phyloP scores from a whole-genome alignment of 2,113 vertebrate species.

The Hydropotes inermis region DNA sequence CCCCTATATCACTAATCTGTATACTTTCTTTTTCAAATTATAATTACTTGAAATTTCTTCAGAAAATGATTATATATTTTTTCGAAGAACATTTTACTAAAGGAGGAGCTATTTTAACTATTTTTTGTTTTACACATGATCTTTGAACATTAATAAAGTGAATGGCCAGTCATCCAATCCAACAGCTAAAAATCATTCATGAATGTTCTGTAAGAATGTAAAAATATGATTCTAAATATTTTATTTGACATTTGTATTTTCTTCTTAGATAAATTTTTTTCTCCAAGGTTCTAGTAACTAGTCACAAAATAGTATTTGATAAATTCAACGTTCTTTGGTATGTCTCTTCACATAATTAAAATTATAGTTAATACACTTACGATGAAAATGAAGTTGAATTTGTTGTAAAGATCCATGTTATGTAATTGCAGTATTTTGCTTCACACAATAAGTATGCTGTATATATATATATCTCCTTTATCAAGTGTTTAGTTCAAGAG shows the following conservation, averaged over 20 bases:
- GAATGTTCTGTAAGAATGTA: not conserved
- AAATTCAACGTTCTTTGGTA: not conserved
- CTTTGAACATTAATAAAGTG: not conserved
- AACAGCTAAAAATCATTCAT: not conserved
- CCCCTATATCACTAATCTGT: not conserved
- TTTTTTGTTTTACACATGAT: not conserved
- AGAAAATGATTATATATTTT: conserved; percentile 3
- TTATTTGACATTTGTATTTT: conserved; percentile 20
- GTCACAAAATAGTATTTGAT: not conserved
- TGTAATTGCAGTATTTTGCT: not conserved
- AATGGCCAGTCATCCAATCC: not conserved
- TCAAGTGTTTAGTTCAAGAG: not conserved
- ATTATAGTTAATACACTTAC: not conserved
- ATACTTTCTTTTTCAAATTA: not conserved
- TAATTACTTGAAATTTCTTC: not conserved
- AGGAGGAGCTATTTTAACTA: not conserved
- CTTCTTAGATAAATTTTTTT: not conserved
- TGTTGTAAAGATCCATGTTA: not conserved
- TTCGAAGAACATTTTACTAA: not conserved
- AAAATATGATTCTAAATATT: not conserved
- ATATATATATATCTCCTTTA: not conserved
- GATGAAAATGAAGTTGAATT: not conserved
- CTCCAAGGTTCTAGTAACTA: not conserved
- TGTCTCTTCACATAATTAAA: not conserved
- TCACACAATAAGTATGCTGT: not conserved